phyloP scores from a whole-genome alignment of 2,888 invertebrate genomes.

The Latrodectus hesperus region DNA sequence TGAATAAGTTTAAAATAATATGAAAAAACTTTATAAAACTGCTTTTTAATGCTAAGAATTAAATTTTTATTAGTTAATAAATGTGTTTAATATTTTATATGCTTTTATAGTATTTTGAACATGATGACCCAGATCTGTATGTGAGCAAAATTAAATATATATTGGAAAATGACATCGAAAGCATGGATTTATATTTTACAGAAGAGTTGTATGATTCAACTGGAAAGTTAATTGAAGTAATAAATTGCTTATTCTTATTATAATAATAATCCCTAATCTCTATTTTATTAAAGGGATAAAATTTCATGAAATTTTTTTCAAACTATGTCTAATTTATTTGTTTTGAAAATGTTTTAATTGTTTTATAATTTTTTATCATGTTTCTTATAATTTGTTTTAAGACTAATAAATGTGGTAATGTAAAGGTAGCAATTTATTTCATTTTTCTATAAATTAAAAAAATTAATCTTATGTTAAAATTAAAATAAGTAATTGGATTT shows the following conservation, averaged over 20 bases:
- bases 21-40: too few relatives aligned
- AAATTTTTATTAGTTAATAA: too few relatives aligned
- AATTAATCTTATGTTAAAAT: neutral
- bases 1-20: too few relatives aligned
- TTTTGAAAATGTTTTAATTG: neutral
- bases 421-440: neutral
- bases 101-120: slow-evolving; percentile 87
- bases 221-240: slow-evolving; percentile 84
- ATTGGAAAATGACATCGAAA: slow-evolving; percentile 91
- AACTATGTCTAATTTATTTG: neutral
- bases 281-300: neutral
- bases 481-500: neutral
- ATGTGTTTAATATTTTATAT: neutral
- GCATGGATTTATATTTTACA: slow-evolving; percentile 89
- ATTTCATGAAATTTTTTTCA: too few relatives aligned
- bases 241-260: neutral
- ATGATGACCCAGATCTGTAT: slow-evolving; percentile 95
- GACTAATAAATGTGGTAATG: neutral
- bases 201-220: slow-evolving; percentile 90
- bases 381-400: neutral
- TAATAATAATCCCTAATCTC: neutral
- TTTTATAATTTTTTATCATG: neutral
- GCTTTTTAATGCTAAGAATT: too few relatives aligned
- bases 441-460: neutral
- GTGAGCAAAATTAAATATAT: slow-evolving; percentile 94